Evolutionary conservation across 2,113 vertebrate genomes (phyloP).

Genomic region (Pithys albifrons): DNA sequence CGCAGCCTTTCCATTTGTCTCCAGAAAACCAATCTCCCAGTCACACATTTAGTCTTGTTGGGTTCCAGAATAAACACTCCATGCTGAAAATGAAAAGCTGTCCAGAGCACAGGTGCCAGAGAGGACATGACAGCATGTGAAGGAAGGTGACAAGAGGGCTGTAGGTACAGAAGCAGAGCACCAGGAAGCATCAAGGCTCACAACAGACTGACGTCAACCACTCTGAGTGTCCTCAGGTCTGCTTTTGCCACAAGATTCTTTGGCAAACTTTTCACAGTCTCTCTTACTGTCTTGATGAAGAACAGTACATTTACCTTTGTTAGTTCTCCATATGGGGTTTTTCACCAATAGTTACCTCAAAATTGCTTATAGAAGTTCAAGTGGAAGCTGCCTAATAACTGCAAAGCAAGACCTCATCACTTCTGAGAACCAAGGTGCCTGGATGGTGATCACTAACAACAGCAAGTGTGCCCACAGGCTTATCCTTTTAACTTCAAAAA

Average conservation of each 20-base stretch:
- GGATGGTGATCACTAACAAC: neutral
- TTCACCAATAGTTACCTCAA: neutral
- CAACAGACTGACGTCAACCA: fast-evolving
- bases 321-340: fast-evolving
- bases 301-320: neutral
- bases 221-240: neutral
- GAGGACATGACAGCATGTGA: fast-evolving
- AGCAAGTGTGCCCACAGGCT: neutral
- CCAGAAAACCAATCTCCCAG: neutral
- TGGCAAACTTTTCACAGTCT: neutral
- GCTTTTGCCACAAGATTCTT: neutral
- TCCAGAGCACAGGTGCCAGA: fast-evolving
- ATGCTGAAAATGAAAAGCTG: neutral
- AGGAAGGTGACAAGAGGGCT: neutral
- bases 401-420: neutral
- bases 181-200: neutral
- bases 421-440: neutral
- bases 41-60: neutral
- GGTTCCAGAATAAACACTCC: neutral
- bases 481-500: neutral
- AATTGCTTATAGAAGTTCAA: neutral
- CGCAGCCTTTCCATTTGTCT: neutral
- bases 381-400: neutral
- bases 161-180: neutral
- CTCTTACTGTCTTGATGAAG: neutral